Conservation (phyloP, 2,113 vertebrate species). For the Pterocles burchelli region DNA sequence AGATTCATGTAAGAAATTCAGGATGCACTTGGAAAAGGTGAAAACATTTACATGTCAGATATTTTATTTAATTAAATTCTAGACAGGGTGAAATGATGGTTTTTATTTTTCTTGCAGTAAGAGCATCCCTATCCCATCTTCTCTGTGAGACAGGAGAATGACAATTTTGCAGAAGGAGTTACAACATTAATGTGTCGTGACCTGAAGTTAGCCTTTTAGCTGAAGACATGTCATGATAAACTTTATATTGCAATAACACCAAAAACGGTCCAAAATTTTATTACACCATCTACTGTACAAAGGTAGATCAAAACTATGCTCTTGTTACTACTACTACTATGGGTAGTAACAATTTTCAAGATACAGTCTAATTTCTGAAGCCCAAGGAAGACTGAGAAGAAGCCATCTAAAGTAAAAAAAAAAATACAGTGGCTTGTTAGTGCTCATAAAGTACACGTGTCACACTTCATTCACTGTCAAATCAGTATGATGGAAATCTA, state of each 20-base stretch:
- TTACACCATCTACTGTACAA: background rate
- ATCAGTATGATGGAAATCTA: background rate
- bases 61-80: background rate
- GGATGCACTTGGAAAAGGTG: background rate
- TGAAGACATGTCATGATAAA: background rate
- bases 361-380: background rate
- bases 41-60: background rate
- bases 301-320: background rate
- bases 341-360: background rate
- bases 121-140: background rate
- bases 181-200: background rate
- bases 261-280: background rate
- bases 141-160: background rate
- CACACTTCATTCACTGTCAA: background rate
- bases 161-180: background rate
- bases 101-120: background rate
- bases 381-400: background rate
- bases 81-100: background rate
- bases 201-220: background rate
- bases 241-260: background rate
- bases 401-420: background rate
- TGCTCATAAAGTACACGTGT: accelerated
- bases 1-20: background rate
- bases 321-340: too few species aligned
- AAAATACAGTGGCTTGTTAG: background rate